phyloP scores from a whole-genome alignment of 2,888 invertebrate species.

The Melanargia galathea region DNA sequence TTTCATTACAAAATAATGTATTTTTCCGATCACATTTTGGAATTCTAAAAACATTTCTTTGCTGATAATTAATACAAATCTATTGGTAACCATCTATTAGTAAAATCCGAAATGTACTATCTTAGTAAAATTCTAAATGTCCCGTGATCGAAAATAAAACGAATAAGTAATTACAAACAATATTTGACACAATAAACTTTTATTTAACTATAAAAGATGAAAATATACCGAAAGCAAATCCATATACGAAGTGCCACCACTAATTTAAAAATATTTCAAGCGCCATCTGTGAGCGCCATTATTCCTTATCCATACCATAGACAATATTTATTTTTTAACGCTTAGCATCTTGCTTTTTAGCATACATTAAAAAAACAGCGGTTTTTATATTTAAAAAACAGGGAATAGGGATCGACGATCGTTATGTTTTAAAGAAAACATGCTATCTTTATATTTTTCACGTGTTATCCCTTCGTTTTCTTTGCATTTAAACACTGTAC shows the following conservation, averaged over 20 bases:
- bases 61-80: too few relatives aligned
- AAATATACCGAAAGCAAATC: neutral
- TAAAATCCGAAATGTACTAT: neutral
- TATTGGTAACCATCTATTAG: too few relatives aligned
- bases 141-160: too few relatives aligned
- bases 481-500: neutral
- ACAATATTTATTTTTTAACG: neutral
- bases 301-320: neutral
- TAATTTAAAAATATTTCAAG: neutral
- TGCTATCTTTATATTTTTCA: neutral
- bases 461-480: neutral
- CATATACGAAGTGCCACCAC: neutral
- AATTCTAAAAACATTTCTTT: neutral
- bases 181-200: neutral
- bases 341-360: neutral
- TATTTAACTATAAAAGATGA: conserved; percentile 4
- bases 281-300: neutral
- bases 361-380: neutral
- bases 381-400: neutral
- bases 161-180: neutral
- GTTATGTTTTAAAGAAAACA: neutral
- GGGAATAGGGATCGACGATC: neutral
- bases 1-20: neutral
- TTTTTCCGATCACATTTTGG: neutral
- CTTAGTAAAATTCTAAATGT: too few relatives aligned